These are phyloP conservation scores for Harpagoxenus sublaevis DNA, from an alignment of 2,888 invertebrate genomes.

Conservation along the genomic window DNA sequence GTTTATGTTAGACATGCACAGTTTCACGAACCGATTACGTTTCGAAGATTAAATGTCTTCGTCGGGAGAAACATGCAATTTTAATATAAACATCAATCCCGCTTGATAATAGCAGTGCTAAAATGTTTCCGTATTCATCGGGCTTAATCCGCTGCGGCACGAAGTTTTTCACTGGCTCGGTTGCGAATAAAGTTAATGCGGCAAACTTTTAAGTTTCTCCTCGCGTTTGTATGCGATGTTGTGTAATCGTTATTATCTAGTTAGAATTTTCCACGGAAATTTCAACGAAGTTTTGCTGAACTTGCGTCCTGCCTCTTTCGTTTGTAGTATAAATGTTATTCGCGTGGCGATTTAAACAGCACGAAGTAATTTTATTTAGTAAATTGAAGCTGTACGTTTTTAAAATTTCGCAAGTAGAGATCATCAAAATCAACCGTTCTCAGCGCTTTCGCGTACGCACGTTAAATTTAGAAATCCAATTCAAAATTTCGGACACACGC, in stretches of 20 bases:
- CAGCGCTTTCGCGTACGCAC: background rate
- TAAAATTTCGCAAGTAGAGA: background rate
- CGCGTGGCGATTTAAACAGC: slow-evolving; percentile 46
- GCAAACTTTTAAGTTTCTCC: slow-evolving; percentile 54
- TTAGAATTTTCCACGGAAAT: slow-evolving; percentile 48
- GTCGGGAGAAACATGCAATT: slow-evolving; percentile 48
- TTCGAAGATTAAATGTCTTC: background rate
- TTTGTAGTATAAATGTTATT: slow-evolving; percentile 52
- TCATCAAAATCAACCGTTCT: background rate
- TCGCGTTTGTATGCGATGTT: slow-evolving; percentile 45
- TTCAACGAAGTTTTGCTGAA: slow-evolving; percentile 40
- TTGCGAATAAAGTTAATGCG: slow-evolving; percentile 54
- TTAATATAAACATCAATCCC: slow-evolving; percentile 67
- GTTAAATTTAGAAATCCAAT: slow-evolving; percentile 36
- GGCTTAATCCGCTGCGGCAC: slow-evolving; percentile 64
- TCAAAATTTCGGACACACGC: slow-evolving; percentile 6
- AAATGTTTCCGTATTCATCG: slow-evolving; percentile 71
- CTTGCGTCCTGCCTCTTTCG: slow-evolving; percentile 43
- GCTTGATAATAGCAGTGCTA: slow-evolving; percentile 65
- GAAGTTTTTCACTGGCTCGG: slow-evolving; percentile 67
- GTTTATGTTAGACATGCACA: background rate
- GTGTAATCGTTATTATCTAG: slow-evolving; percentile 57
- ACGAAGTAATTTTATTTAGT: slow-evolving; percentile 37
- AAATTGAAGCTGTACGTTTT: slow-evolving; percentile 4
- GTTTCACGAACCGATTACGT: background rate